Evolutionary conservation across 2,888 invertebrate genomes (phyloP), one percentile per base, ranked within the genome.

Genomic region (Scelioninae gen. 2): DNA sequence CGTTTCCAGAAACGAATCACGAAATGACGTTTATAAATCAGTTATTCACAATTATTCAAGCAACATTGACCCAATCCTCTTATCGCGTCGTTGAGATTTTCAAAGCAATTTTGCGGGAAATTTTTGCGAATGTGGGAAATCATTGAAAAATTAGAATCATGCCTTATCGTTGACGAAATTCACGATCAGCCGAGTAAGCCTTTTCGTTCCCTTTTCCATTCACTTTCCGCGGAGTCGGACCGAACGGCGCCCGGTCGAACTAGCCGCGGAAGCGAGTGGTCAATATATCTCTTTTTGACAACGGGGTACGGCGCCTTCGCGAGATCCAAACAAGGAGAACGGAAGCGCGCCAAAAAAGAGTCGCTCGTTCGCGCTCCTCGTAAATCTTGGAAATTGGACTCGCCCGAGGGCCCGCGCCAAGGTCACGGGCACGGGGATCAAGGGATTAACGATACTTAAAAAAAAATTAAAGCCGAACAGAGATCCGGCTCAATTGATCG

Each of bases 381-480:
- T 83, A 83, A 82, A 84, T 83, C 82, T 82, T 77, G 81, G 81
- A 83, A 83, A 84, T 84, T 84, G 84, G 84, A 83, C 83, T 82
- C 80, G 80, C 77, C 78, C 77, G 72, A 78, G 81, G 81, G 81
- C 82, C 81, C 83, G 79, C 78, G 78, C 58, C 65, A 74, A 74
- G 65, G 74, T 70, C 61, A 39, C 53, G 57, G 15, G 31, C 5
- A 19, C 28, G n/a, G 39, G 37, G 33, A 41, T 58, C 31, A 39
- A 25, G 6, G 25, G 58, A 58, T 58, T 71, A 58, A 63, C 48
- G 35, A 55, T 53, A 55, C 37, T 61, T 46, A n/a, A n/a, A n/a
- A n/a, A n/a, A n/a, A n/a, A n/a, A n/a, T n/a, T n/a, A n/a, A n/a
- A n/a, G n/a, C n/a, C n/a, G n/a, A n/a, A n/a, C n/a, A n/a, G n/a